Evolutionary conservation across 2,113 vertebrate species (phyloP).

Genomic region (Cinclus mexicanus): DNA sequence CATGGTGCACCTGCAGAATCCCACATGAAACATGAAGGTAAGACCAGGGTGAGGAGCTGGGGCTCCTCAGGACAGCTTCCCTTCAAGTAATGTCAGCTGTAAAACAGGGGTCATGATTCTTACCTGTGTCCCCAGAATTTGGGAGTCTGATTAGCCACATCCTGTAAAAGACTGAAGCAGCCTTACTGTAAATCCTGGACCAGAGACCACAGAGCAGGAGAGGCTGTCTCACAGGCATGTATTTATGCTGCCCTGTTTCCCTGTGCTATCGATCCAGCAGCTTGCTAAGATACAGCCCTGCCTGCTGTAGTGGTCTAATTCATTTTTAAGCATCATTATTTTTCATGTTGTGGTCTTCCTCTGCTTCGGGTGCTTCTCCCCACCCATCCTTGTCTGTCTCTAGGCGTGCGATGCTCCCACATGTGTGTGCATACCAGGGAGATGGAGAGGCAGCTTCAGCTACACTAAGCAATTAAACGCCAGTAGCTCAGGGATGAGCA

Average conservation of each 20-base stretch:
- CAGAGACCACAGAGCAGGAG: neutral
- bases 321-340: conserved; percentile 48
- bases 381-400: neutral
- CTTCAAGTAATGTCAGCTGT: neutral
- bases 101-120: neutral
- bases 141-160: neutral
- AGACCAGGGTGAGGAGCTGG: neutral
- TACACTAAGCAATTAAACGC: conserved; percentile 91
- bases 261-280: neutral
- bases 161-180: neutral
- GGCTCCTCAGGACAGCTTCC: neutral
- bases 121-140: neutral
- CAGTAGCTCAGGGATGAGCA: conserved; percentile 78
- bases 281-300: conserved; percentile 18
- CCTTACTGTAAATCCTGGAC: neutral
- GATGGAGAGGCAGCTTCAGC: conserved; percentile 76
- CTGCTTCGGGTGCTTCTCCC: neutral
- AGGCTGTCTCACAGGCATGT: neutral
- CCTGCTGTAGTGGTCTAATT: conserved; percentile 42
- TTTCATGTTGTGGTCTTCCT: conserved; percentile 45
- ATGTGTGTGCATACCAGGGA: conserved; percentile 46
- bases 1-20: neutral
- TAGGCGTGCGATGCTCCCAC: neutral
- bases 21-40: neutral
- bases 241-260: conserved; percentile 1